Base-by-base conservation (phyloP, 2,113 vertebrate species). In the Odocoileus virginianus region DNA sequence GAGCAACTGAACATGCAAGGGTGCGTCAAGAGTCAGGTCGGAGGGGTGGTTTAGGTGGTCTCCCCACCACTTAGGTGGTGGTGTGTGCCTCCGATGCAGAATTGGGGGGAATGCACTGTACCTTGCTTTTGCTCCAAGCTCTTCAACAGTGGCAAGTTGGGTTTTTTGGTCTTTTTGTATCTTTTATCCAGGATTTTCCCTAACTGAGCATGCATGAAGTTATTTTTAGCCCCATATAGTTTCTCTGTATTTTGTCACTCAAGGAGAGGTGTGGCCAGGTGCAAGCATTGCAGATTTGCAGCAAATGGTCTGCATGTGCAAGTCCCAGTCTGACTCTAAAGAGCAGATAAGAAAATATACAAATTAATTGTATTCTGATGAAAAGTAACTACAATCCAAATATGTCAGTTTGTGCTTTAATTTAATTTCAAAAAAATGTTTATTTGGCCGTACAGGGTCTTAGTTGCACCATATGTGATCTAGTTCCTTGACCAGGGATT, bases 261-360 rank as follows among this genome's bases (percentile, higher is more conserved):
- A 43, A 25, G 36, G 14, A 43, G 21, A 74, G 23, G 5, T 25
- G 71, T 74, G 71, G 25, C 71, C 11, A 74, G 36, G 21, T 43
- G 11, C 36, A 43, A 74, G 11, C 36, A 43, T 43, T 40, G 10
- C 71, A 74, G 21, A 13, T 25, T 40, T 43, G 36, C 71, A 74
- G 36, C 36, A 74, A 43, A 74, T 74, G 21, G 71, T 3, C n/a
- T 0, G 0, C n/a, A 71, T 0, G 4, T 23, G 19, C 36, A 43
- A 0, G 1, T 27, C 23, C 23, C 23, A 74, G 71, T 10, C 71
- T 74, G 71, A 40, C 71, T 23, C 36, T 71, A 43, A 84, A 60
- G 50, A 27, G 12, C 6, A 88, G 40, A 54, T 21, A 30, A 78
- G 55, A 83, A 95, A 88, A 89, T 43, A 45, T 3, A 3, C 52